Percentiles rank a stretch among this genome's conserved stretches.
These are phyloP conservation scores for Leucoptera coffeella DNA, from an alignment of 2,888 invertebrate genomes.

Conservation along the genomic window DNA sequence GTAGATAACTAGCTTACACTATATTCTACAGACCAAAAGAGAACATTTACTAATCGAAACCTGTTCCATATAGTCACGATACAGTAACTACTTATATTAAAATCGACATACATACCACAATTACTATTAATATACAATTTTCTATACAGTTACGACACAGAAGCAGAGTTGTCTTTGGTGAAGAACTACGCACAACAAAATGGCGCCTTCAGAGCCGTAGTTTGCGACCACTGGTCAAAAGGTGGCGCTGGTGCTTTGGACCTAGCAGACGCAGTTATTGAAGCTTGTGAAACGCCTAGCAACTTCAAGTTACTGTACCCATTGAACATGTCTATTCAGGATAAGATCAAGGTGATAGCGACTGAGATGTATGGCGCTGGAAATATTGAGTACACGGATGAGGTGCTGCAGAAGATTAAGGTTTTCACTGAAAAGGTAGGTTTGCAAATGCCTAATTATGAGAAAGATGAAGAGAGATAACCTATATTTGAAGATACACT, in stretches of 20 bases:
- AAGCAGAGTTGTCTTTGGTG: slow-evolving; percentile 75
- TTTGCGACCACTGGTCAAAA: slow-evolving; percentile 83
- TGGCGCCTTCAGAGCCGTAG: slow-evolving; percentile 84
- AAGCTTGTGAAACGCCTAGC: slow-evolving; percentile 61
- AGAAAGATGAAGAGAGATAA: too few relatives aligned
- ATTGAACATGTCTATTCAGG: slow-evolving; percentile 62
- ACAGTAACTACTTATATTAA: too few relatives aligned
- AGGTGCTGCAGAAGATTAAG: slow-evolving; percentile 65
- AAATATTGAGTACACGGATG: slow-evolving; percentile 66
- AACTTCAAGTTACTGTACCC: slow-evolving; percentile 67
- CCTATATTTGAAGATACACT: too few relatives aligned
- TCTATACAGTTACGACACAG: slow-evolving; percentile 69
- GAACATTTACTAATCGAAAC: too few relatives aligned
- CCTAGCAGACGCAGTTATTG: slow-evolving; percentile 81
- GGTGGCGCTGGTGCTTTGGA: slow-evolving; percentile 86
- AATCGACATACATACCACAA: too few relatives aligned
- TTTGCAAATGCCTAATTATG: too few relatives aligned
- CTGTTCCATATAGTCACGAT: too few relatives aligned
- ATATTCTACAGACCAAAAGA: too few relatives aligned
- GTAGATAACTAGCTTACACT: too few relatives aligned
- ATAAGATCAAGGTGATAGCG: slow-evolving; percentile 86
- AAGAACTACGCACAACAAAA: slow-evolving; percentile 62
- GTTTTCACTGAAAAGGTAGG: slow-evolving; percentile 67
- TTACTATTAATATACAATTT: background rate
- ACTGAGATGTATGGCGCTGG: slow-evolving; percentile 96